Conservation (phyloP, 2,888 invertebrate species). For the Trimorus sp. region DNA sequence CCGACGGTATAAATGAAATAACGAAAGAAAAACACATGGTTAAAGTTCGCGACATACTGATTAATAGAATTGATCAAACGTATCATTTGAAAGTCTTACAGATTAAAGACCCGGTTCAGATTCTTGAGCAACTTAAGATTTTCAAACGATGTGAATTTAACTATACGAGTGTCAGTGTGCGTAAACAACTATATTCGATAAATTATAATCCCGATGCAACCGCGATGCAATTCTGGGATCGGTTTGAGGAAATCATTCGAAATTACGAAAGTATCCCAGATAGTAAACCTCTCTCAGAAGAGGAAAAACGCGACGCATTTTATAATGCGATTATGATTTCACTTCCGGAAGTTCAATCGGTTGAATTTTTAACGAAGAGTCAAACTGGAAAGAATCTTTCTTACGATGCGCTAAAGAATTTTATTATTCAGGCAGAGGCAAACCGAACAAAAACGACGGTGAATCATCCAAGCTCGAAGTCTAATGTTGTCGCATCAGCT, state of each 20-base stretch:
- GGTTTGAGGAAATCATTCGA: slow-evolving; percentile 25
- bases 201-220: slow-evolving; percentile 8
- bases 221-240: slow-evolving; percentile 13
- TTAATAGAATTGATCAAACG: slow-evolving; percentile 62
- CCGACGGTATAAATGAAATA: too few relatives aligned
- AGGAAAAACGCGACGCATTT: not conserved
- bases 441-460: not conserved
- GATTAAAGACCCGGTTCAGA: slow-evolving; percentile 59
- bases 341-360: not conserved
- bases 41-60: slow-evolving; percentile 66
- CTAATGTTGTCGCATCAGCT: not conserved
- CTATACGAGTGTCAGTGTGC: slow-evolving; percentile 3
- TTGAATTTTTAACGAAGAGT: slow-evolving; percentile 28
- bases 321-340: not conserved
- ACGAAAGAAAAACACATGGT: slow-evolving; percentile 56
- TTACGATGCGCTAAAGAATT: slow-evolving; percentile 41
- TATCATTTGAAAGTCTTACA: slow-evolving; percentile 62
- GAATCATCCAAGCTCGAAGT: not conserved
- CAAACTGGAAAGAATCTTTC: slow-evolving; percentile 18
- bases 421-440: not conserved
- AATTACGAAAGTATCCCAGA: slow-evolving; percentile 38
- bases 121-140: slow-evolving; percentile 27
- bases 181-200: slow-evolving; percentile 19
- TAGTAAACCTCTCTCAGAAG: not conserved
- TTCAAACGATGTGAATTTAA: slow-evolving; percentile 22